A percentile compares a stretch with the other conserved stretches of the same genome.
Conservation (phyloP, 2,113 vertebrate species). For the Ceyx margarethae region DNA sequence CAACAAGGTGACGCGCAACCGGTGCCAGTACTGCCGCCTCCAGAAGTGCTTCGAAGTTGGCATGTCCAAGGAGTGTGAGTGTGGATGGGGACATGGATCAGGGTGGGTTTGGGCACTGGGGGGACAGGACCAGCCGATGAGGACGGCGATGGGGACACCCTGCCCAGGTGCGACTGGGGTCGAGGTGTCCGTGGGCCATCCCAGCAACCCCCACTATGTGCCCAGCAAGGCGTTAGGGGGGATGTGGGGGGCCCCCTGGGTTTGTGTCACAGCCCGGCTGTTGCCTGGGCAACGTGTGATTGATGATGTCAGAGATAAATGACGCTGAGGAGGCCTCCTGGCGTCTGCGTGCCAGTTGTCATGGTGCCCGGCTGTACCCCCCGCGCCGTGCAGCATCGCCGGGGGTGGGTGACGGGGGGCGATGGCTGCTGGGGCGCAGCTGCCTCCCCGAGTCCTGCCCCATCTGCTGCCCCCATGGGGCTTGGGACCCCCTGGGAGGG, state of each 20-base stretch:
- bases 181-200: background rate
- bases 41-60: slow-evolving; percentile 99
- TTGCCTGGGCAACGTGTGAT: slow-evolving; percentile 74
- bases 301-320: slow-evolving; percentile 84
- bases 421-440: background rate
- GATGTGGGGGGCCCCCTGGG: background rate
- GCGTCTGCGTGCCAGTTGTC: slow-evolving; percentile 75
- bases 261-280: slow-evolving; percentile 68
- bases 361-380: slow-evolving; percentile 69
- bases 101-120: background rate
- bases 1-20: slow-evolving; percentile 99
- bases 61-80: slow-evolving; percentile 99
- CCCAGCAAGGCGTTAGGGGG: background rate
- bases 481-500: background rate
- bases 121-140: background rate
- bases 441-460: background rate
- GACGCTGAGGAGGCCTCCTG: slow-evolving; percentile 72
- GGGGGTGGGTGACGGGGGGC: background rate
- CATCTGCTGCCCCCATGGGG: background rate
- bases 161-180: accelerated
- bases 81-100: background rate
- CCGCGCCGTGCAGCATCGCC: background rate
- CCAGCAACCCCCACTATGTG: background rate
- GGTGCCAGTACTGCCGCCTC: slow-evolving; percentile 98
- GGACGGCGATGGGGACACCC: background rate